phyloP scores from a whole-genome alignment of 1,140 invertebrate genomes.

The Platyscapa corneri region DNA sequence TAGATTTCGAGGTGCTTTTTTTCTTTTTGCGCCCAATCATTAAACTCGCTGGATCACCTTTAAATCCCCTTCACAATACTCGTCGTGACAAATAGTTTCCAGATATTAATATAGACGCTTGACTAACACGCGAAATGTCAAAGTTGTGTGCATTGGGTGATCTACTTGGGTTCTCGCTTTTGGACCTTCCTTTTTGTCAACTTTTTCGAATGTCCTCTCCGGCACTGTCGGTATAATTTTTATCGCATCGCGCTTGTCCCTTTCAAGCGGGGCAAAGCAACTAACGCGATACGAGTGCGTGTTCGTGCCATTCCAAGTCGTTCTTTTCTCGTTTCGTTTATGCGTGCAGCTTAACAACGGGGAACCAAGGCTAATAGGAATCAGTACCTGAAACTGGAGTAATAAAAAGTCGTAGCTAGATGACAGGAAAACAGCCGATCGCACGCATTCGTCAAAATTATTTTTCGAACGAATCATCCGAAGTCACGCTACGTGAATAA shows the following conservation, averaged over 20 bases:
- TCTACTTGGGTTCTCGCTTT: too few species aligned
- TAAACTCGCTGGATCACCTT: background rate
- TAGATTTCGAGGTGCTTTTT: background rate
- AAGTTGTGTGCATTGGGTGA: background rate
- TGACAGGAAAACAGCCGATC: background rate
- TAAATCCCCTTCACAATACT: background rate
- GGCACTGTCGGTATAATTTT: background rate
- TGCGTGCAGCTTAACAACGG: background rate
- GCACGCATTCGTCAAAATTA: background rate
- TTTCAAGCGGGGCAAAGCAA: background rate
- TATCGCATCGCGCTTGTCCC: background rate
- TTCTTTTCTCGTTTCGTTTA: background rate
- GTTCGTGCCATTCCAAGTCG: background rate
- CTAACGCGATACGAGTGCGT: background rate
- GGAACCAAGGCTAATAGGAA: background rate
- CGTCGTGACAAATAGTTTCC: background rate
- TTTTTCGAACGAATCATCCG: conserved; percentile 26
- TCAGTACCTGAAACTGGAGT: too few species aligned
- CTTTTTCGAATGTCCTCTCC: background rate
- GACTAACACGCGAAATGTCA: background rate
- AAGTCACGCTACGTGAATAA: background rate
- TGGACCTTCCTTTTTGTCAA: background rate
- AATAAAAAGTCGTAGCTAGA: too few species aligned
- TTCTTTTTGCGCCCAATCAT: conserved; percentile 1
- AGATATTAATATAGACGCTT: background rate